Evolutionary conservation across 2,113 vertebrate species (phyloP).

Genomic region (Scortum barcoo): DNA sequence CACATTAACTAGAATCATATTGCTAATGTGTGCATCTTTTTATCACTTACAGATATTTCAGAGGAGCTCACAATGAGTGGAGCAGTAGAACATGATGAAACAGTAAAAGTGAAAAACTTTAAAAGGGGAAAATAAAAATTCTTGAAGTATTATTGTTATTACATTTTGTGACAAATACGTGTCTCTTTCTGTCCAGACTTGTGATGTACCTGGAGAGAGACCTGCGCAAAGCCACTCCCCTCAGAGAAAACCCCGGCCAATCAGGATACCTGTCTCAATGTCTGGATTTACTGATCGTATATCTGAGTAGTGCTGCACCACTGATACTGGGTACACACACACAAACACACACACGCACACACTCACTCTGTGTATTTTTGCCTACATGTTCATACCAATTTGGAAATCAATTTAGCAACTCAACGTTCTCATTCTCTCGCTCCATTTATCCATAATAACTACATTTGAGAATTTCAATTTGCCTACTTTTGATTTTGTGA

Average conservation of each 20-base stretch:
- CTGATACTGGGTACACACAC: slow-evolving; percentile 62
- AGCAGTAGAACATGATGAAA: background rate
- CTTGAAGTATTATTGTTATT: background rate
- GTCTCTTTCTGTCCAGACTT: slow-evolving; percentile 61
- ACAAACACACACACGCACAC: background rate
- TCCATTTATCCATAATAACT: background rate
- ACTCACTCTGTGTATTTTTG: background rate
- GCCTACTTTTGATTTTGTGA: background rate
- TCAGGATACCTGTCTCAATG: slow-evolving; percentile 72
- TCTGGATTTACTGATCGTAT: slow-evolving; percentile 59
- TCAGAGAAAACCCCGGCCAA: slow-evolving; percentile 64
- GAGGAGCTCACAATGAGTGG: background rate
- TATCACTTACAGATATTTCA: background rate
- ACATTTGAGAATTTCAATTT: background rate
- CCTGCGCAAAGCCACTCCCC: slow-evolving; percentile 65
- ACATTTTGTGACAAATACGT: slow-evolving; percentile 6
- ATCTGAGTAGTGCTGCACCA: slow-evolving; percentile 59
- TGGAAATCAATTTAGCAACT: background rate
- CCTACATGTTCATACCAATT: background rate
- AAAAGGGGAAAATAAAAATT: background rate
- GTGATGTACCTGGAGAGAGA: slow-evolving; percentile 77
- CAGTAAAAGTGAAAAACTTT: background rate
- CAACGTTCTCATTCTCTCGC: background rate
- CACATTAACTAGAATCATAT: slow-evolving; percentile 19
- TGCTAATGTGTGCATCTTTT: slow-evolving; percentile 17